Conservation (phyloP, 2,113 vertebrate species). For the Cacatua alba region DNA sequence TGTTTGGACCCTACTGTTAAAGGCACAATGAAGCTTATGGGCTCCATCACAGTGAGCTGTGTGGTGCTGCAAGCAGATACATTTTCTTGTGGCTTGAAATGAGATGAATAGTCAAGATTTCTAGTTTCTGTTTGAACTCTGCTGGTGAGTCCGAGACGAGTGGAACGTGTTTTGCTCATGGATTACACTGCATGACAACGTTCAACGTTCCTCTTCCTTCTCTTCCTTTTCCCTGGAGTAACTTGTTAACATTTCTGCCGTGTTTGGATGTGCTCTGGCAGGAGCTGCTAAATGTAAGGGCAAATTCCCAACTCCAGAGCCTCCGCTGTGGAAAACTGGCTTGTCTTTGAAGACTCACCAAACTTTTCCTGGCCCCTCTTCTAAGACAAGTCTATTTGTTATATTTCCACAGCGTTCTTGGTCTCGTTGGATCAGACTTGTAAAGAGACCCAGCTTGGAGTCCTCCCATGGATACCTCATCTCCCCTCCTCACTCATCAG, state of each 20-base stretch:
- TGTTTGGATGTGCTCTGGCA: neutral
- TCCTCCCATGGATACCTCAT: fast-evolving
- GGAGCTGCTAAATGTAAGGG: neutral
- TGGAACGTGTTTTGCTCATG: neutral
- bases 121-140: neutral
- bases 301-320: neutral
- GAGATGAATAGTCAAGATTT: neutral
- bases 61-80: neutral
- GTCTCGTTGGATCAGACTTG: neutral
- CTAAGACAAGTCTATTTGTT: neutral
- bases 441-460: neutral
- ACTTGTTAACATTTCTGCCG: neutral
- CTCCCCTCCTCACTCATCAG: neutral
- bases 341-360: neutral
- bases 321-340: neutral
- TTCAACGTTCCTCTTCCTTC: neutral
- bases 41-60: neutral
- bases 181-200: neutral
- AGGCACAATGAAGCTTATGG: neutral
- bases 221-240: neutral
- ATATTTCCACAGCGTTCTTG: fast-evolving
- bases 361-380: neutral
- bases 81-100: neutral
- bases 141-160: neutral
- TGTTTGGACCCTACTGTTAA: neutral